Evolutionary conservation across 2,888 invertebrate genomes (phyloP).

Genomic region (Harpalus rufipes): DNA sequence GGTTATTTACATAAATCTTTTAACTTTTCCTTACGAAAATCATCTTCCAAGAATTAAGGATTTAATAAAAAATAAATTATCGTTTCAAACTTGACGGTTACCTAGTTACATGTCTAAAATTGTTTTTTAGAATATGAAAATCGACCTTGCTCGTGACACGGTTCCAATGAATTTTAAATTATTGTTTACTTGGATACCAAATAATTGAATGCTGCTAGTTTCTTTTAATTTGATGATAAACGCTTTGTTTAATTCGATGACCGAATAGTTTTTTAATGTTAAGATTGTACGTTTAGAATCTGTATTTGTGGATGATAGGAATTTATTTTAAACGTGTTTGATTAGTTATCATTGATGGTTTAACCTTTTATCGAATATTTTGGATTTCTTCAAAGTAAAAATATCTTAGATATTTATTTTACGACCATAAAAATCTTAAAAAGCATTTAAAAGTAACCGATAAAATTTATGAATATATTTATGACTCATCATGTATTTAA

Average conservation of each 20-base stretch:
- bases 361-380: slow-evolving; percentile 2
- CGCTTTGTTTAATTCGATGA: neutral
- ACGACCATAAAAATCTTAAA: neutral
- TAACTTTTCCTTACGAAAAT: slow-evolving; percentile 37
- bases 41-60: slow-evolving; percentile 49
- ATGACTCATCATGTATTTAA: neutral
- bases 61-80: slow-evolving; percentile 52
- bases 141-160: slow-evolving; percentile 39
- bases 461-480: neutral
- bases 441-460: neutral
- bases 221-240: neutral
- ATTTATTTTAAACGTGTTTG: slow-evolving; percentile 6
- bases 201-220: neutral
- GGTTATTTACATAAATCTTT: slow-evolving; percentile 44
- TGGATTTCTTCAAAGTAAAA: neutral
- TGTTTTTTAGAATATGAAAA: slow-evolving; percentile 13
- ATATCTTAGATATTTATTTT: slow-evolving; percentile 1
- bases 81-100: slow-evolving; percentile 10
- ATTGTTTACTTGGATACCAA: slow-evolving; percentile 41
- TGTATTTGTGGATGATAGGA: neutral
- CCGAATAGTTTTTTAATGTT: neutral
- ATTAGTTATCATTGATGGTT: neutral
- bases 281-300: neutral
- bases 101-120: slow-evolving; percentile 23
- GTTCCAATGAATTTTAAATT: slow-evolving; percentile 41